Base-by-base conservation (phyloP, 2,888 invertebrate genomes). In the Eustalomyia histrio region DNA sequence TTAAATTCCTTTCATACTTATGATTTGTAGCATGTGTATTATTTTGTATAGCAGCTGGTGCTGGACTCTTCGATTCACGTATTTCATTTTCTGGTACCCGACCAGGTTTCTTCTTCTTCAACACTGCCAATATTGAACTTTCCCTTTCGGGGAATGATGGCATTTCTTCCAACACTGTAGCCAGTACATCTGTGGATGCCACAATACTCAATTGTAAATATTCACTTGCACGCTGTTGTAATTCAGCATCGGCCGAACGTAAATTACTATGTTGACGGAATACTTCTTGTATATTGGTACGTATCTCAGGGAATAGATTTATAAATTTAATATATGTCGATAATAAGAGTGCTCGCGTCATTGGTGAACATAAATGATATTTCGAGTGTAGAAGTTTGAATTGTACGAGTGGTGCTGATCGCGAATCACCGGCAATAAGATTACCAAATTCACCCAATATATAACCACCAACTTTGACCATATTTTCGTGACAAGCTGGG, bases 381-480 rank as follows among this genome's bases (percentile, higher is more conserved):
- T 99, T 99, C 88, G 99, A 99, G 93, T 99, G 99, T 84, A 99
- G 93, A 79, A 99, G 93, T 90, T 99, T 97, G 92, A 99, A 99
- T 91, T 99, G 99, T 83, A 99, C 97, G 87, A 95, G 93, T 9
- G 99, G 99, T 73, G 99, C 98, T 60, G 99, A 99, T 76, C 99
- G 93, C 80, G 97, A 96, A 91, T 99, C 99, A 16, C 99, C 99
- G 85, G 99, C 99, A 90, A 99, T 99, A 80, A 99, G 93, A 92
- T 99, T 99, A 69, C 99, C 99, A 92, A 99, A 99, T 91, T 99
- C 99, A 82, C 99, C 99, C 80, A 99, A 93, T 86, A 99, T 99
- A 88, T 99, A 99, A 69, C 99, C 99, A 80, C 99, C 99, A 72
- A 99, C 99, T 94, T 99, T 99, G 1, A 99, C 99, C 99, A 99